Conservation (phyloP, 1,140 invertebrate species). For the Drosophila teissieri region DNA sequence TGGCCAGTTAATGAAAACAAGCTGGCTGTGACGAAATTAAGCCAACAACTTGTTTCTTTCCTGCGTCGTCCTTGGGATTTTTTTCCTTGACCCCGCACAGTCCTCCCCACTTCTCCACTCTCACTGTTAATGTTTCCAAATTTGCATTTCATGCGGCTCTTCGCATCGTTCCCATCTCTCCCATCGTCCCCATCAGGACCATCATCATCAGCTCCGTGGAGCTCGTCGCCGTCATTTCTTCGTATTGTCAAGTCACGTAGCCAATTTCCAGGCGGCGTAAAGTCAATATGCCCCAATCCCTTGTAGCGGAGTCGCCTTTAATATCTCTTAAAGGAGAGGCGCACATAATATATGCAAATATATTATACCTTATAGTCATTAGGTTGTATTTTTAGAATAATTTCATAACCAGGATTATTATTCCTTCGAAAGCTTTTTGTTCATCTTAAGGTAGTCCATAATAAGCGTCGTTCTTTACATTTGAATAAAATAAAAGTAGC, state of each 20-base stretch:
- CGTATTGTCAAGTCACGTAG: constrained; percentile 79
- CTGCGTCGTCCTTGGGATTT: constrained; percentile 11
- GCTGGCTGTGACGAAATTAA: constrained; percentile 75
- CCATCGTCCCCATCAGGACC: constrained; percentile 19
- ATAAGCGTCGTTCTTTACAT: too few relatives aligned
- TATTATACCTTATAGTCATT: constrained; percentile 7
- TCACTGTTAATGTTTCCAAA: constrained; percentile 68
- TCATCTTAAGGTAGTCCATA: too few relatives aligned
- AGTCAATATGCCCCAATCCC: constrained; percentile 72
- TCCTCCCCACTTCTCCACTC: constrained; percentile 2
- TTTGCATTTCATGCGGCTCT: constrained; percentile 77
- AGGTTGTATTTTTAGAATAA: constrained; percentile 1
- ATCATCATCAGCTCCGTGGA: constrained; percentile 43
- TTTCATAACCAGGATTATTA: not conserved
- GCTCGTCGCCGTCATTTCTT: constrained; percentile 40
- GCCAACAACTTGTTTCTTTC: constrained; percentile 58
- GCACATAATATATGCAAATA: constrained; percentile 23
- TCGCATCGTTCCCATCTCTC: constrained; percentile 32
- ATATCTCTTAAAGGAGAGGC: constrained; percentile 12
- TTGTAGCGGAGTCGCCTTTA: constrained; percentile 19
- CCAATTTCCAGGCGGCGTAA: constrained; percentile 71
- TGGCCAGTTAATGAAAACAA: constrained; percentile 79
- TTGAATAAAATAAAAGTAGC: too few relatives aligned
- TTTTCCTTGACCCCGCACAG: not conserved
- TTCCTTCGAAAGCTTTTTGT: too few relatives aligned